Percentiles rank a stretch among this genome's conserved stretches.
phyloP scores from a whole-genome alignment of 2,113 vertebrate genomes.

The Maccullochella peelii region DNA sequence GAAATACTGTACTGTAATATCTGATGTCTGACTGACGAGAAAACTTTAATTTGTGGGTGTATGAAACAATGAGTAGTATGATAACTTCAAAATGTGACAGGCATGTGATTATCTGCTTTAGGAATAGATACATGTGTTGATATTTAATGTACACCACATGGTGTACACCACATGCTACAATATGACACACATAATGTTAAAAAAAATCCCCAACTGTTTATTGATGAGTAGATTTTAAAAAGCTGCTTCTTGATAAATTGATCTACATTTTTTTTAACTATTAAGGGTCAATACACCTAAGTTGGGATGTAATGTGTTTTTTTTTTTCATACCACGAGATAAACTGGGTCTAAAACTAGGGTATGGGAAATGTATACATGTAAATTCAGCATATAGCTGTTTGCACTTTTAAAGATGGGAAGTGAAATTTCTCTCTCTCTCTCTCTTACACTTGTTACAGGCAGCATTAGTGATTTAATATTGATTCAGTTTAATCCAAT shows the following conservation, averaged over 20 bases:
- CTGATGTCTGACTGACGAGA: conserved; percentile 38
- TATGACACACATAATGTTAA: background rate
- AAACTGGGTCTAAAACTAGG: background rate
- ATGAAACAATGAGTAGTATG: conserved; percentile 12
- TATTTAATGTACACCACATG: conserved; percentile 9
- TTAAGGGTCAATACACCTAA: background rate
- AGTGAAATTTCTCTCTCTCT: background rate
- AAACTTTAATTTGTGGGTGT: conserved; percentile 31
- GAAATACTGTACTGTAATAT: conserved; percentile 35
- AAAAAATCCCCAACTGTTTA: background rate
- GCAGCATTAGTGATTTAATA: background rate
- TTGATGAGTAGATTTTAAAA: background rate
- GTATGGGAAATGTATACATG: background rate
- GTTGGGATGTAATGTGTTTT: background rate
- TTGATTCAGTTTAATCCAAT: background rate
- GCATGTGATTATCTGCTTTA: conserved; percentile 18
- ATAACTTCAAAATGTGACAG: conserved; percentile 29
- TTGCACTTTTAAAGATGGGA: background rate
- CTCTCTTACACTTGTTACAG: too few species aligned
- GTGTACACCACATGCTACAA: background rate
- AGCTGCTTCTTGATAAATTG: background rate
- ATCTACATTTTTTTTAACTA: background rate
- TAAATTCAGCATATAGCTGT: conserved; percentile 2
- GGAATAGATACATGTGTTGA: background rate
- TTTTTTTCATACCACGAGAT: background rate